Evolutionary conservation across 2,888 invertebrate species (phyloP).

Genomic region (Cantharis flavilabris): DNA sequence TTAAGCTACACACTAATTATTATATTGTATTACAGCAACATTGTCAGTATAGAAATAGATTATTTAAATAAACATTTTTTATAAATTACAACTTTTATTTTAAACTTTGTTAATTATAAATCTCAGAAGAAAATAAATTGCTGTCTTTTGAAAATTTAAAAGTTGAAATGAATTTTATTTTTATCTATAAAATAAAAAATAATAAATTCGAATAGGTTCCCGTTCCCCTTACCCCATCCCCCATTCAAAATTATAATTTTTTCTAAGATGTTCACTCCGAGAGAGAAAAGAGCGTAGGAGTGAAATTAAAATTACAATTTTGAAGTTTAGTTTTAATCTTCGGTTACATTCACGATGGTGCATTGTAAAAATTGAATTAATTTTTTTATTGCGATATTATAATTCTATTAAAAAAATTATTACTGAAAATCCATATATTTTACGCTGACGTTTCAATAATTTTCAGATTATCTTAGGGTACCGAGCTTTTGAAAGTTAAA

Average conservation of each 20-base stretch:
- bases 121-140: background rate
- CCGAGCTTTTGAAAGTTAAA: background rate
- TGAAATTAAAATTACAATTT: background rate
- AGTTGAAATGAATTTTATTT: background rate
- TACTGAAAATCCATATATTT: too few relatives aligned
- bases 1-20: slow-evolving; percentile 17
- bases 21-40: slow-evolving; percentile 14
- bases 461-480: background rate
- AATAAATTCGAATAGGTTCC: background rate
- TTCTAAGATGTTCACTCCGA: background rate
- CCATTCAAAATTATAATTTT: background rate
- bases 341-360: background rate
- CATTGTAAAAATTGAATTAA: background rate
- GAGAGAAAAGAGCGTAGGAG: background rate
- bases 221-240: background rate
- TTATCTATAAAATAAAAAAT: background rate
- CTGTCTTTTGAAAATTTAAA: background rate
- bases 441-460: background rate
- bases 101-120: background rate
- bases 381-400: too few relatives aligned
- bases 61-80: background rate
- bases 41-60: background rate
- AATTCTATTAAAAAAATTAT: too few relatives aligned
- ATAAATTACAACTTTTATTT: background rate
- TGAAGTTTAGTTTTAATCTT: background rate